These are phyloP conservation scores for Urophycis tenuis DNA, from an alignment of 2,797 vertebrate genomes.

Conservation along the genomic window DNA sequence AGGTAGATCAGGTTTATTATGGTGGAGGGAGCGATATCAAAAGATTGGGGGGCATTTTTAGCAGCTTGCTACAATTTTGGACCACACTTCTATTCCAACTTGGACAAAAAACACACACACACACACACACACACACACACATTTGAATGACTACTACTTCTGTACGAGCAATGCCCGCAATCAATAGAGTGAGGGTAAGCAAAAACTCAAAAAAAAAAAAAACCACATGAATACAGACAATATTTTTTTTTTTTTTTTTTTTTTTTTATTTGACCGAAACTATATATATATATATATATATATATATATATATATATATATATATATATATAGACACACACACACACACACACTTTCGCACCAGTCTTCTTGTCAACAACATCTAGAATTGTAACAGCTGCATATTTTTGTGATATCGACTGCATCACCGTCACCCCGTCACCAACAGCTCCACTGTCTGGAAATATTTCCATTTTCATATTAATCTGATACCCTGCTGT, in stretches of 20 bases:
- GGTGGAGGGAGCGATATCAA: not conserved
- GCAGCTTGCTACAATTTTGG: not conserved
- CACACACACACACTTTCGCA: not conserved
- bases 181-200: not conserved
- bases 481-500: constrained; percentile 34
- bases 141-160: not conserved
- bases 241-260: too few relatives aligned
- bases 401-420: not conserved
- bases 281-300: too few relatives aligned
- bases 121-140: not conserved
- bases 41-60: not conserved
- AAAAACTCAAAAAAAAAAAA: not conserved
- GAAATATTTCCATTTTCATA: constrained; percentile 13
- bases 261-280: not conserved
- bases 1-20: not conserved
- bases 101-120: too few relatives aligned
- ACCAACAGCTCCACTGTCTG: not conserved
- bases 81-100: too few relatives aligned
- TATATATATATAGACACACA: too few relatives aligned
- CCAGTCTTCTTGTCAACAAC: not conserved
- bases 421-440: not conserved
- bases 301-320: too few relatives aligned
- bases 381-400: not conserved
- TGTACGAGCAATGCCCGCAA: not conserved
- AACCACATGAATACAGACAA: not conserved